Percentiles rank a stretch among this genome's conserved stretches.
Evolutionary conservation across 1,140 invertebrate genomes (phyloP).

Genomic region (Brachionus paranguensis): DNA sequence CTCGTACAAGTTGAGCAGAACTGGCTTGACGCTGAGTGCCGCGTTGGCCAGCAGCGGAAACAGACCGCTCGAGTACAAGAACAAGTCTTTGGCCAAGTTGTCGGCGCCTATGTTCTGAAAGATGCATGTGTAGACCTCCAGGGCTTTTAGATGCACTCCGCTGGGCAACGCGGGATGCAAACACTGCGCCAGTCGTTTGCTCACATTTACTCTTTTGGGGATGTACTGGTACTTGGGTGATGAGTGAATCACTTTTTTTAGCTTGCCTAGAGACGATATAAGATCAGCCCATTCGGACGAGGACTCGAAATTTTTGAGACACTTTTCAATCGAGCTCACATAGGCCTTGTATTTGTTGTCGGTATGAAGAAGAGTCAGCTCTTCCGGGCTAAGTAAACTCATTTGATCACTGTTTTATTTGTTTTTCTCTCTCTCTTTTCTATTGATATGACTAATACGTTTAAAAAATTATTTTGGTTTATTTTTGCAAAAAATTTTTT

Average conservation of each 20-base stretch:
- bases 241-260: slow-evolving; percentile 68
- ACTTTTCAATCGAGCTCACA: slow-evolving; percentile 76
- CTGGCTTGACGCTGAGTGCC: slow-evolving; percentile 75
- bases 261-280: slow-evolving; percentile 80
- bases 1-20: slow-evolving; percentile 79
- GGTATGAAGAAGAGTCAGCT: neutral
- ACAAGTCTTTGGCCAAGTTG: slow-evolving; percentile 73
- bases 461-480: neutral
- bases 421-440: neutral
- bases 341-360: slow-evolving; percentile 67
- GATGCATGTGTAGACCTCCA: slow-evolving; percentile 87
- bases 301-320: slow-evolving; percentile 82
- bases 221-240: slow-evolving; percentile 76
- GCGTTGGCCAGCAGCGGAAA: slow-evolving; percentile 83
- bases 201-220: slow-evolving; percentile 79
- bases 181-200: slow-evolving; percentile 86
- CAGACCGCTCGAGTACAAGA: slow-evolving; percentile 75
- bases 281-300: slow-evolving; percentile 92
- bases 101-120: slow-evolving; percentile 82
- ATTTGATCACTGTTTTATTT: neutral
- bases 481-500: neutral
- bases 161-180: slow-evolving; percentile 84
- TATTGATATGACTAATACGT: neutral
- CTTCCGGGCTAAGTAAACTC: slow-evolving; percentile 22
- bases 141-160: slow-evolving; percentile 81